Percentiles rank a stretch among this genome's conserved stretches.
phyloP scores from a whole-genome alignment of 2,888 invertebrate genomes.

The Xiphydria camelus region DNA sequence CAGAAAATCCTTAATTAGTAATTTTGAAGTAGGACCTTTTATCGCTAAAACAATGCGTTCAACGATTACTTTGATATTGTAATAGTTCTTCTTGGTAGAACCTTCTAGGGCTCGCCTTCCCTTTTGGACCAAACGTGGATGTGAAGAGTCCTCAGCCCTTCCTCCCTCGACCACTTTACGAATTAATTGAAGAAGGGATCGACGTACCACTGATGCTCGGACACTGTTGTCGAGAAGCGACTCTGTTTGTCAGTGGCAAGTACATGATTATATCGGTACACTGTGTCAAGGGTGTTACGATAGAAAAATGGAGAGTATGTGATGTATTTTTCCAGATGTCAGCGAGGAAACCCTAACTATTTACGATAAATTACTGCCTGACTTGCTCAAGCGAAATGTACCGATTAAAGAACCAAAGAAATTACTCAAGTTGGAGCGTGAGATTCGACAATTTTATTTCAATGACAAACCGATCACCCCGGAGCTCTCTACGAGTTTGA shows the following conservation, averaged over 20 bases:
- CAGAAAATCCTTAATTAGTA: no score
- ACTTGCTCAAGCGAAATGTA: slow-evolving; percentile 53
- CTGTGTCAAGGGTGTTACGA: not conserved
- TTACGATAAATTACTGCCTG: slow-evolving; percentile 43
- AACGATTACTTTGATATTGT: no score
- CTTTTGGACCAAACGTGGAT: slow-evolving; percentile 26
- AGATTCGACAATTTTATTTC: slow-evolving; percentile 59
- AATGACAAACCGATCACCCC: slow-evolving; percentile 49
- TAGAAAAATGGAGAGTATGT: no score
- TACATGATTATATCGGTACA: not conserved
- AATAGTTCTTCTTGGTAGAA: no score
- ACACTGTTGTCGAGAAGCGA: slow-evolving; percentile 60
- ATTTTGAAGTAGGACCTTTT: no score
- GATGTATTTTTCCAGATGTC: not conserved
- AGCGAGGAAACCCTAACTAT: slow-evolving; percentile 20
- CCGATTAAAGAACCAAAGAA: slow-evolving; percentile 38
- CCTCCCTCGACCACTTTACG: slow-evolving; percentile 44
- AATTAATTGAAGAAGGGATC: slow-evolving; percentile 42
- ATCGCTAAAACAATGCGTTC: no score
- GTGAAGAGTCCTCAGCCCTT: slow-evolving; percentile 22
- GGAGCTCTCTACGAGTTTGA: slow-evolving; percentile 56
- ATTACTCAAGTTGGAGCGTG: slow-evolving; percentile 39
- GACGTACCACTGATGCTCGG: slow-evolving; percentile 62
- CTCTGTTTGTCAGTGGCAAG: slow-evolving; percentile 58
- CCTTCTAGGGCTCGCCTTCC: not conserved